Evolutionary conservation across 2,113 vertebrate species (phyloP).

Genomic region (Tauraco erythrolophus): DNA sequence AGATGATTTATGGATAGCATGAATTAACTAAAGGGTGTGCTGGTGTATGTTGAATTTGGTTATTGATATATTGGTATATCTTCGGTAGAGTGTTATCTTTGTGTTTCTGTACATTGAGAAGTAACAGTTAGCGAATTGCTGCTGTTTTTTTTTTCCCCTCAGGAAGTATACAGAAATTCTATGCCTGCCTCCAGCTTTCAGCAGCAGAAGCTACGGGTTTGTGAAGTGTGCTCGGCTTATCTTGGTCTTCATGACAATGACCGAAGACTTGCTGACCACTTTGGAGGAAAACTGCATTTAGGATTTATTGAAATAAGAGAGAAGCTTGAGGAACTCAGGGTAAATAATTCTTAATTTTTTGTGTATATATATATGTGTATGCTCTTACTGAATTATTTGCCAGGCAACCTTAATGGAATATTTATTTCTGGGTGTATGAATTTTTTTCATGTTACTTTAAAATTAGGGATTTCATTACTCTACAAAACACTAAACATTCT

Average conservation of each 20-base stretch:
- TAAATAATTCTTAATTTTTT: conserved; percentile 60
- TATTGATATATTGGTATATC: neutral
- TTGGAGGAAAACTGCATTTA: conserved; percentile 96
- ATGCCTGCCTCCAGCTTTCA: conserved; percentile 99
- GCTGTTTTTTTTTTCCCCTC: neutral
- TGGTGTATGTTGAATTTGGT: neutral
- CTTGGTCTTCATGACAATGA: conserved; percentile 98
- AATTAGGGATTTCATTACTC: neutral
- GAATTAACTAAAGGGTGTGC: neutral
- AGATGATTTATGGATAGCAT: neutral
- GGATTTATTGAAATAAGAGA: conserved; percentile 99
- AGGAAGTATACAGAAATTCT: conserved; percentile 98
- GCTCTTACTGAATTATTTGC: neutral
- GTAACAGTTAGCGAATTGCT: neutral
- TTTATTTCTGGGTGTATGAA: neutral
- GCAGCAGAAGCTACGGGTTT: conserved; percentile 96
- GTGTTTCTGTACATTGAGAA: neutral
- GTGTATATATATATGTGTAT: neutral
- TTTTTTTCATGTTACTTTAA: neutral
- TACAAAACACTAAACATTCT: neutral
- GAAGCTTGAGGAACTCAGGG: conserved; percentile 96
- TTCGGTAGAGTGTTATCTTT: neutral
- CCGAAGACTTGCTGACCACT: conserved; percentile 95
- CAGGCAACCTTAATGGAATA: neutral
- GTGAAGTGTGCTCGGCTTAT: conserved; percentile 98